Conservation (phyloP, 2,797 vertebrate species). For the Hirundo rustica region DNA sequence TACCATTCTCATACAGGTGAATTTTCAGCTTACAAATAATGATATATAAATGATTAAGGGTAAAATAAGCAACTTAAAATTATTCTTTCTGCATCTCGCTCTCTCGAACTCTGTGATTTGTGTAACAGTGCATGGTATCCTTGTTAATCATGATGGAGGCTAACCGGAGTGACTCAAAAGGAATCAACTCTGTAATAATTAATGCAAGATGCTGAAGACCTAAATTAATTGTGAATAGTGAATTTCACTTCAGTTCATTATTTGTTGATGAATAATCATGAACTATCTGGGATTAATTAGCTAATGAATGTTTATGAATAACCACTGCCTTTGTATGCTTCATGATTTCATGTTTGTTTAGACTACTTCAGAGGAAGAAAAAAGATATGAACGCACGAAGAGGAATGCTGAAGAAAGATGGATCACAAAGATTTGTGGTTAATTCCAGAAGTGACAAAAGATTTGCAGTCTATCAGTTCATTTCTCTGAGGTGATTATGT, state of each 20-base stretch:
- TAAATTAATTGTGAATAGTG: slow-evolving; percentile 68
- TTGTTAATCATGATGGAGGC: slow-evolving; percentile 19
- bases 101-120: slow-evolving; percentile 4
- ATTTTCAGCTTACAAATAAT: slow-evolving; percentile 51
- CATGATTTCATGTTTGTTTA: slow-evolving; percentile 11
- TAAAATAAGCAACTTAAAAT: slow-evolving; percentile 54
- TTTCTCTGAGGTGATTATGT: slow-evolving; percentile 4
- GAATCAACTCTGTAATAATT: slow-evolving; percentile 59
- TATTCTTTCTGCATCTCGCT: background rate
- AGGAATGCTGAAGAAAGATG: background rate
- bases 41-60: slow-evolving; percentile 33
- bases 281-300: slow-evolving; percentile 41
- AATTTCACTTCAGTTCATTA: slow-evolving; percentile 26
- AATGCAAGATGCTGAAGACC: slow-evolving; percentile 63
- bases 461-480: background rate
- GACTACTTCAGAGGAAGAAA: background rate
- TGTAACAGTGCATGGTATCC: slow-evolving; percentile 17
- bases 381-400: background rate
- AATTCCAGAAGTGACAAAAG: slow-evolving; percentile 12
- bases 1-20: background rate
- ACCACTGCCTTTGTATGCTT: slow-evolving; percentile 15
- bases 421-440: background rate
- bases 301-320: slow-evolving; percentile 67
- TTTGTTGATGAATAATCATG: slow-evolving; percentile 46
- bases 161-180: slow-evolving; percentile 35